Percentiles rank a stretch among this genome's conserved stretches.
phyloP scores from a whole-genome alignment of 2,888 invertebrate species.

The Coenonympha glycerion region DNA sequence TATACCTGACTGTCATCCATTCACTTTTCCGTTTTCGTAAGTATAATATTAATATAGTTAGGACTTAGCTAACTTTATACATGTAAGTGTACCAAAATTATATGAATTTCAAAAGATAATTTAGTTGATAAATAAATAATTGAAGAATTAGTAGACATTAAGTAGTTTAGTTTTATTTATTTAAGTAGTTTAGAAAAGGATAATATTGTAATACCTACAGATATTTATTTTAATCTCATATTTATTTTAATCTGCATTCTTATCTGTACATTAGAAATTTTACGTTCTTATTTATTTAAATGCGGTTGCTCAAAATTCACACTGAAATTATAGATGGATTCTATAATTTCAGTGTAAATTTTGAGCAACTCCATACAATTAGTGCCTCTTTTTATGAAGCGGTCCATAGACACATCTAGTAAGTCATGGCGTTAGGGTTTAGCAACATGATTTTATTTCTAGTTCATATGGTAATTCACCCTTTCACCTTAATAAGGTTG shows the following conservation, averaged over 20 bases:
- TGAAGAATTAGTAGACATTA: slow-evolving; percentile 23
- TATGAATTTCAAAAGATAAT: slow-evolving; percentile 28
- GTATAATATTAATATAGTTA: too few species aligned
- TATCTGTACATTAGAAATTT: too few species aligned
- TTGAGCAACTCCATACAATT: slow-evolving; percentile 30
- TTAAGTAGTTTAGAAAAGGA: too few species aligned
- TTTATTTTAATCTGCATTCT: too few species aligned
- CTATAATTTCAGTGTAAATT: too few species aligned
- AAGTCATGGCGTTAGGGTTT: not conserved
- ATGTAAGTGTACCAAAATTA: too few species aligned
- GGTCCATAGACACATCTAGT: not conserved
- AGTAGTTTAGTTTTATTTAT: too few species aligned
- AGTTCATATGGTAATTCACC: not conserved
- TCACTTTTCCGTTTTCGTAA: too few species aligned
- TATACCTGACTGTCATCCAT: too few species aligned
- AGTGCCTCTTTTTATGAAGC: slow-evolving; percentile 33
- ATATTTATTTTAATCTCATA: not conserved
- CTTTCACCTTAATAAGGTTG: not conserved
- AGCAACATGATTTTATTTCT: not conserved
- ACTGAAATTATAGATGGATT: too few species aligned
- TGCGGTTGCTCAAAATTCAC: slow-evolving; percentile 14
- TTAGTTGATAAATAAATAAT: slow-evolving; percentile 27
- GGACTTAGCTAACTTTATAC: too few species aligned
- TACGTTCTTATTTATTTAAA: not conserved
- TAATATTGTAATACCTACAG: not conserved